Conservation (phyloP, 2,888 invertebrate genomes). For the Pheosia gnoma region DNA sequence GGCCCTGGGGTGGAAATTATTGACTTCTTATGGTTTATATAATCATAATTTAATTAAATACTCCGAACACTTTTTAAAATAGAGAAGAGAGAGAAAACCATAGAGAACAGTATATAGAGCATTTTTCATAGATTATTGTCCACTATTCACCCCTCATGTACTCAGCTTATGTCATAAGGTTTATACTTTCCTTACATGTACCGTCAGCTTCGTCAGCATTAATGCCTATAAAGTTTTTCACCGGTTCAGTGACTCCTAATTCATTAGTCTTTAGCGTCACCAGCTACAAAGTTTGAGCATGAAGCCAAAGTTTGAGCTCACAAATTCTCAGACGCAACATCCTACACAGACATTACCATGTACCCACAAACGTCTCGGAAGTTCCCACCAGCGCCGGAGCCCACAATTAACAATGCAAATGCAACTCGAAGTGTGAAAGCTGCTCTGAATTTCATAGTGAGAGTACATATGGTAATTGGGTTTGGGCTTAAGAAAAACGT, state of each 20-base stretch:
- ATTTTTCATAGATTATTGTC: no score
- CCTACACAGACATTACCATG: constrained; percentile 30
- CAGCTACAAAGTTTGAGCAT: constrained; percentile 10
- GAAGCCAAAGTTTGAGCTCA: constrained; percentile 26
- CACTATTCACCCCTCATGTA: no score
- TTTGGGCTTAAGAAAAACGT: constrained; percentile 67
- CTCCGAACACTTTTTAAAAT: no score
- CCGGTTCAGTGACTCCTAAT: not conserved
- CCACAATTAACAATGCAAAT: constrained; percentile 83
- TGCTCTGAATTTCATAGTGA: constrained; percentile 77
- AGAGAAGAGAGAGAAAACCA: no score
- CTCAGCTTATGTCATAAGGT: no score
- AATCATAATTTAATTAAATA: no score
- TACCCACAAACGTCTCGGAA: constrained; percentile 28
- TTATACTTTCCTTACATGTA: no score
- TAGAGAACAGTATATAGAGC: no score
- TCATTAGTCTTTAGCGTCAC: not conserved
- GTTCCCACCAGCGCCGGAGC: constrained; percentile 43
- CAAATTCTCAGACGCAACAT: constrained; percentile 32
- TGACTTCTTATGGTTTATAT: no score
- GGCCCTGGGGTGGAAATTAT: no score
- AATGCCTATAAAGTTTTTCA: no score
- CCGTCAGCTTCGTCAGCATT: no score
- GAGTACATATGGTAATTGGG: constrained; percentile 76
- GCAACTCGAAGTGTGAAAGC: constrained; percentile 54